A percentile compares a stretch with the other conserved stretches of the same genome.
Conservation (phyloP, 2,797 vertebrate species). For the Gallinago solitaria region DNA sequence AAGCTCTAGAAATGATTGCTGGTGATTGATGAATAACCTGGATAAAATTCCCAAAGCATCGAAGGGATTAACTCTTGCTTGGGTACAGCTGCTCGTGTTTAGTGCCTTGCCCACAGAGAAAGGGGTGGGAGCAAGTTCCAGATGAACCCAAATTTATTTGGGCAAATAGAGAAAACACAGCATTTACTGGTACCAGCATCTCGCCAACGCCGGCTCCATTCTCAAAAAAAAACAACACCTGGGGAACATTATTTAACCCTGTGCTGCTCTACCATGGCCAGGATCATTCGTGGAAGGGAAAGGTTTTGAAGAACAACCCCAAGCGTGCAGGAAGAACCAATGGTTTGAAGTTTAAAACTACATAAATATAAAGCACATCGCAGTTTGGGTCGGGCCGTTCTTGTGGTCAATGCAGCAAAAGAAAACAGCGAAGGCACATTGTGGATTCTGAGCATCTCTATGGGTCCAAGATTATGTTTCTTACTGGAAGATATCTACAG, state of each 20-base stretch:
- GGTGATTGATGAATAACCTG: slow-evolving; percentile 48
- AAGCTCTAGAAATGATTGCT: not conserved
- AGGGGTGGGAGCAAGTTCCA: not conserved
- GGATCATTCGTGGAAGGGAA: not conserved
- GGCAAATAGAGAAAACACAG: not conserved
- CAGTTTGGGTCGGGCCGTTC: not conserved
- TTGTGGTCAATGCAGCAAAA: rapidly evolving
- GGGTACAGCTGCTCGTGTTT: not conserved
- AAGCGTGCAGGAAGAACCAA: not conserved
- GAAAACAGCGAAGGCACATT: rapidly evolving
- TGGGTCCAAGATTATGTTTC: not conserved
- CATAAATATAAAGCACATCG: not conserved
- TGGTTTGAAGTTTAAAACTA: not conserved
- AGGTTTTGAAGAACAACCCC: not conserved
- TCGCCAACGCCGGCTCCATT: not conserved
- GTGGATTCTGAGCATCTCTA: not conserved
- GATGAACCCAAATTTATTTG: not conserved
- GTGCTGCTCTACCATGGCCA: not conserved
- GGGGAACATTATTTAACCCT: not conserved
- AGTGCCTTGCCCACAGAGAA: not conserved
- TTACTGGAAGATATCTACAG: not conserved
- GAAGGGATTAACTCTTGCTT: not conserved
- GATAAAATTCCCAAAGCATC: slow-evolving; percentile 1
- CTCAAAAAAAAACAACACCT: not conserved
- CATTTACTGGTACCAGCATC: not conserved